Conservation (phyloP, 1,140 invertebrate genomes). For the Macrobrachium rosenbergii region DNA sequence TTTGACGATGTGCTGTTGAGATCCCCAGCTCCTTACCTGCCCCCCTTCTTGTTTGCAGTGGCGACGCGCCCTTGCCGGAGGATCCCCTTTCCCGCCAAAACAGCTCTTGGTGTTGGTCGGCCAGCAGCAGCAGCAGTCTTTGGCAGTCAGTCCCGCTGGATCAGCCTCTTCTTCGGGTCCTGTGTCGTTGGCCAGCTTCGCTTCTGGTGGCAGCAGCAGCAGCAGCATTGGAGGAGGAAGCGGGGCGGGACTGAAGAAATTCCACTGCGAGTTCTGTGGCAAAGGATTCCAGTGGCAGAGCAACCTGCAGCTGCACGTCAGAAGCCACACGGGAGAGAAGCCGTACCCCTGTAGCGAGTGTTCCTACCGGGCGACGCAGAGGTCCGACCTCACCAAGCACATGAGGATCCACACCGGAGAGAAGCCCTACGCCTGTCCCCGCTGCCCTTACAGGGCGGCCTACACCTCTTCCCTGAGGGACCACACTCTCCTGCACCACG, state of each 20-base stretch:
- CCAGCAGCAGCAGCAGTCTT: not conserved
- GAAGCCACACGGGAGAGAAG: conserved; percentile 56
- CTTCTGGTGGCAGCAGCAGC: not conserved
- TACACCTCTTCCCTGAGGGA: conserved; percentile 48
- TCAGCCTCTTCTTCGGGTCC: conserved; percentile 1
- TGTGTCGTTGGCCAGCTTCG: not conserved
- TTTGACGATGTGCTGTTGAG: not conserved
- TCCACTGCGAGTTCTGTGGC: conserved; percentile 52
- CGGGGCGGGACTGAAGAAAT: not conserved
- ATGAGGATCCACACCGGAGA: conserved; percentile 53
- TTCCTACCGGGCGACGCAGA: conserved; percentile 42
- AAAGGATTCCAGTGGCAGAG: conserved; percentile 58
- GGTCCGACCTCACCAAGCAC: conserved; percentile 55
- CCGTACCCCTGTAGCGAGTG: conserved; percentile 50
- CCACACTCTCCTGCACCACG: conserved; percentile 43
- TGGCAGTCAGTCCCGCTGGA: not conserved
- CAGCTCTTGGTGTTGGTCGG: not conserved
- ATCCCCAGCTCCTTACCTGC: not conserved
- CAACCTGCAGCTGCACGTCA: conserved; percentile 46
- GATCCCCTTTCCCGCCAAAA: not conserved
- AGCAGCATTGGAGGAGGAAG: too few species aligned
- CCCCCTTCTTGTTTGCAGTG: conserved; percentile 55
- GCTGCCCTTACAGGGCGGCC: conserved; percentile 51
- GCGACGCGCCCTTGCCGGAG: conserved; percentile 23
- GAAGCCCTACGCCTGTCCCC: conserved; percentile 54